phyloP scores from a whole-genome alignment of 2,113 vertebrate species.

The Monarcha castaneiventris region DNA sequence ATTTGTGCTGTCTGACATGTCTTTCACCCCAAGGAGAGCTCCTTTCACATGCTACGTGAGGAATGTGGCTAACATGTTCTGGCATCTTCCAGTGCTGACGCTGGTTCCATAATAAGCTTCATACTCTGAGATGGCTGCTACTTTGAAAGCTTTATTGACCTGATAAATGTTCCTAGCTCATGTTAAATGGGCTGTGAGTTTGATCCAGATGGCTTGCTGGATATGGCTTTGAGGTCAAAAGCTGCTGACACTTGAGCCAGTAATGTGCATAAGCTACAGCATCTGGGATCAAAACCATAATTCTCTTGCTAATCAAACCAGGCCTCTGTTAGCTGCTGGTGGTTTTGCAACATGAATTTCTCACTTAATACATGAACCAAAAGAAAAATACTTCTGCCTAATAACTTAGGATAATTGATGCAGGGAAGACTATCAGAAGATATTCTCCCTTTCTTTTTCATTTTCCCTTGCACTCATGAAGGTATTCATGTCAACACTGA shows the following conservation, averaged over 20 bases:
- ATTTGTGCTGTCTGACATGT: not conserved
- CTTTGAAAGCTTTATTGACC: constrained; percentile 48
- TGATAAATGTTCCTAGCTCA: constrained; percentile 37
- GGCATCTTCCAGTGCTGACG: not conserved
- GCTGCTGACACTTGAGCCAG: constrained; percentile 33
- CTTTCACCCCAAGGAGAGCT: constrained; percentile 5
- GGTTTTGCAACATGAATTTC: not conserved
- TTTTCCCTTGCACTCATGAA: not conserved
- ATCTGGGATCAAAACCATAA: not conserved
- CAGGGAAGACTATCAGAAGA: not conserved
- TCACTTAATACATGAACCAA: not conserved
- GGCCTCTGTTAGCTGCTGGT: not conserved
- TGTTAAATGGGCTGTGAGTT: constrained; percentile 51
- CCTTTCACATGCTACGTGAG: not conserved
- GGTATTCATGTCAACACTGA: not conserved
- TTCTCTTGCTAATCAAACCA: constrained; percentile 13
- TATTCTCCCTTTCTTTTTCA: not conserved
- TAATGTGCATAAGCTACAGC: constrained; percentile 14
- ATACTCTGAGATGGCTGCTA: not conserved
- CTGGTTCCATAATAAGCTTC: not conserved
- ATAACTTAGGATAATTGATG: not conserved
- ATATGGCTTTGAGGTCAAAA: constrained; percentile 46
- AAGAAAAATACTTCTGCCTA: not conserved
- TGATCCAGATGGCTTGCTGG: constrained; percentile 56
- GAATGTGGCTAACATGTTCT: not conserved